These are phyloP conservation scores for Tetanocera ferruginea DNA, from an alignment of 2,888 invertebrate genomes.

Conservation along the genomic window DNA sequence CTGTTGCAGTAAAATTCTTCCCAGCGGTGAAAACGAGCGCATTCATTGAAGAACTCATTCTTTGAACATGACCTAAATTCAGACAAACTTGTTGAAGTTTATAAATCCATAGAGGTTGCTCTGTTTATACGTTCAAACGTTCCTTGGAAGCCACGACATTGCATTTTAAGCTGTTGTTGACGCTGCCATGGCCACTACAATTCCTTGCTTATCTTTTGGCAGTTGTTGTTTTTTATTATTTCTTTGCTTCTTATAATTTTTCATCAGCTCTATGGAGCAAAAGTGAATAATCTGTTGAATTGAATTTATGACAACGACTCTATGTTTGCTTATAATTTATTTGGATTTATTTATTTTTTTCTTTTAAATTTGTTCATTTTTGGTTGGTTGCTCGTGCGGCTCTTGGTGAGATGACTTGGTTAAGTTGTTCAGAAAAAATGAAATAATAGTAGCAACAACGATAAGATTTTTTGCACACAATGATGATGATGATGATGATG, in stretches of 20 bases:
- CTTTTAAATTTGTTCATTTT: too few species aligned
- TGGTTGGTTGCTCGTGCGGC: too few species aligned
- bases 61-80: slow-evolving; percentile 35
- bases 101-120: neutral
- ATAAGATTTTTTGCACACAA: too few species aligned
- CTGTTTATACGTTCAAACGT: too few species aligned
- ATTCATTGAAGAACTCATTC: slow-evolving; percentile 21
- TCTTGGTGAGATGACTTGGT: too few species aligned
- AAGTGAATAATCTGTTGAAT: slow-evolving; percentile 21
- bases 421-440: too few species aligned
- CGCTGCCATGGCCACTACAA: too few species aligned
- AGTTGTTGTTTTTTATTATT: neutral
- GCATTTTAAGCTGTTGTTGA: too few species aligned
- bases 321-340: slow-evolving; percentile 16
- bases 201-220: neutral
- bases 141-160: too few species aligned
- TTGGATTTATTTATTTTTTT: neutral
- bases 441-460: too few species aligned
- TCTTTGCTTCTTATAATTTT: neutral
- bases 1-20: too few species aligned
- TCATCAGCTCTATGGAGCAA: neutral
- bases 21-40: slow-evolving; percentile 16
- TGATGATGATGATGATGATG: too few species aligned
- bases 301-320: slow-evolving; percentile 14
- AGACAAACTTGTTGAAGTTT: slow-evolving; percentile 31